Base-by-base conservation (phyloP, 2,888 invertebrate species). In the Mactromeris polynyma region DNA sequence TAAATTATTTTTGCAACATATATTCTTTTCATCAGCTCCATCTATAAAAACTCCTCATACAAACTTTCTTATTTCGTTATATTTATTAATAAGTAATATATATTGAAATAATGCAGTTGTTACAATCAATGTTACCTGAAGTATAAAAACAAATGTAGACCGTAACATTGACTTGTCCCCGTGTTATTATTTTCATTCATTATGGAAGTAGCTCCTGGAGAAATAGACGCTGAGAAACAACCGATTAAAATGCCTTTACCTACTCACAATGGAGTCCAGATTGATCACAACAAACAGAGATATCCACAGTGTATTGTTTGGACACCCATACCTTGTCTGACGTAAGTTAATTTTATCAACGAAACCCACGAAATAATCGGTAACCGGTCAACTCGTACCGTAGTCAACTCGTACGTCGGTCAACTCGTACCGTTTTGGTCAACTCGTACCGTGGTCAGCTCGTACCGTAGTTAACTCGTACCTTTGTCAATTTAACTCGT, bases 271-370 rank as follows among this genome's bases (percentile, higher is more conserved):
- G 93, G 91, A 33, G 84, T 87, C 31, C 83, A 85, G 82, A 94
- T 97, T 81, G 97, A 97, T 91, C 94, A 95, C 38, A 93, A 94
- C 78, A 95, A 96, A 87, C 94, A 95, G 73, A 96, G 98, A 95
- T 99, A 98, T 97, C 99, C 99, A 0, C 98, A 98, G 96, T 99
- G 98, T 95, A 98, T 99, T 88, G 99, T 99, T 4, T 99, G 99
- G 99, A 99, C 99, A 0, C 99, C 99, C 0, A 98, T 99, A 94
- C 99, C 99, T 2, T 97, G 99, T 83, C 95, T 99, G 94, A 98
- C 99, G 98, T 98, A 97, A 97, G 97, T 97, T 79, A 36, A 26
- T 11, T 38, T 1, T 58, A 26, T n/a, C n/a, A n/a, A n/a, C n/a
- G n/a, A n/a, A n/a, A n/a, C n/a, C n/a, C n/a, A n/a, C n/a, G n/a